Percentiles rank a stretch among this genome's conserved stretches.
These are phyloP conservation scores for Coremacera marginata DNA, from an alignment of 2,888 invertebrate genomes.

Conservation along the genomic window DNA sequence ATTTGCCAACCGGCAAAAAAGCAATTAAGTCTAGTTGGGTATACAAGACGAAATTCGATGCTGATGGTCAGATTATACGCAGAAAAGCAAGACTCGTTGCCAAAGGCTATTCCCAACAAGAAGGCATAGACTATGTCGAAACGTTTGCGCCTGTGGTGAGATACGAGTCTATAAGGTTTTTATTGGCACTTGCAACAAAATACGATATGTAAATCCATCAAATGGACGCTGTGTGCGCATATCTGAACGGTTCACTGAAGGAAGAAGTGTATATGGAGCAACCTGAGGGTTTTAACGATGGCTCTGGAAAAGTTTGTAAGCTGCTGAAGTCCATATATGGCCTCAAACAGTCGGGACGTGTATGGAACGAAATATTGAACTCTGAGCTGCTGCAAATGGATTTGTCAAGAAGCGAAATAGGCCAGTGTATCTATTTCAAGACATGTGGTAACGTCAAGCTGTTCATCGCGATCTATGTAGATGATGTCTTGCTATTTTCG, in stretches of 20 bases:
- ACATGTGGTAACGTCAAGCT: not conserved
- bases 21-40: constrained; percentile 39
- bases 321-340: constrained; percentile 47
- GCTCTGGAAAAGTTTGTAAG: constrained; percentile 40
- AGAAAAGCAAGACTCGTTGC: constrained; percentile 1
- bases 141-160: constrained; percentile 50
- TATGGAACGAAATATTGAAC: constrained; percentile 45
- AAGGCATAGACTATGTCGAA: constrained; percentile 48
- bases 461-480: not conserved
- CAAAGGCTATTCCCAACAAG: constrained; percentile 39
- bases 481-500: not conserved
- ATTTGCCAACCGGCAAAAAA: constrained; percentile 27
- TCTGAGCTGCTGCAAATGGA: constrained; percentile 37
- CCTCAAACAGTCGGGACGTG: constrained; percentile 46
- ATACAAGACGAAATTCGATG: constrained; percentile 40
- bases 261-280: constrained; percentile 46
- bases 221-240: constrained; percentile 46
- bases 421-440: constrained; percentile 40
- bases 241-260: constrained; percentile 42
- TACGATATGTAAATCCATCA: constrained; percentile 40
- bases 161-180: constrained; percentile 45
- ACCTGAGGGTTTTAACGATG: constrained; percentile 43
- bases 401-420: constrained; percentile 30
- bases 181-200: constrained; percentile 42
- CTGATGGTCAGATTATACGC: constrained; percentile 30